Conservation (phyloP, 2,797 vertebrate genomes). For the Diplodus sargus region DNA sequence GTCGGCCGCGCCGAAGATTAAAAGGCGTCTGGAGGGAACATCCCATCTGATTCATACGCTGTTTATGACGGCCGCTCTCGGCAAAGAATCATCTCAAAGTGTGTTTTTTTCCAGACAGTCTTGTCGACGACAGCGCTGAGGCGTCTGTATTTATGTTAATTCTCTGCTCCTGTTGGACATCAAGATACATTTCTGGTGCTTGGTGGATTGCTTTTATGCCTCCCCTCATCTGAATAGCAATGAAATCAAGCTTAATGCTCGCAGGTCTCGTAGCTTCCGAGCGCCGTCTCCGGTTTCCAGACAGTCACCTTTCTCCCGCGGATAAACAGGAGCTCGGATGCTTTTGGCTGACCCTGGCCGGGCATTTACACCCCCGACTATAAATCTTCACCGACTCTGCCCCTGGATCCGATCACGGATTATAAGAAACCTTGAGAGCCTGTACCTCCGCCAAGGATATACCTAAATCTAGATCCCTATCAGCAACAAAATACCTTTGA, state of each 20-base stretch:
- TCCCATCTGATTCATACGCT: conserved; percentile 15
- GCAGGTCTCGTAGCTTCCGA: conserved; percentile 6
- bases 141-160: conserved; percentile 11
- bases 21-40: conserved; percentile 7
- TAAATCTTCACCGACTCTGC: conserved; percentile 25
- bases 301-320: conserved; percentile 39
- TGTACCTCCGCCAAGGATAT: neutral
- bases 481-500: neutral
- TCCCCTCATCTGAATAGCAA: neutral
- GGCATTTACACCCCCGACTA: neutral
- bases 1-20: conserved; percentile 14
- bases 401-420: conserved; percentile 2
- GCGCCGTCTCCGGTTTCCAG: conserved; percentile 20
- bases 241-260: neutral
- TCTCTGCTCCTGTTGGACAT: neutral
- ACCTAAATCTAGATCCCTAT: neutral
- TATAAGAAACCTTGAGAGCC: neutral
- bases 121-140: conserved; percentile 12
- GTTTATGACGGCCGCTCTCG: neutral
- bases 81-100: conserved; percentile 4
- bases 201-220: neutral
- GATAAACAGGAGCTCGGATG: conserved; percentile 19
- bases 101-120: conserved; percentile 10
- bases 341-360: neutral
- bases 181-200: neutral